A percentile compares a stretch with the other conserved stretches of the same genome.
Evolutionary conservation across 2,113 vertebrate species (phyloP).

Genomic region (Ramphastos sulfuratus): DNA sequence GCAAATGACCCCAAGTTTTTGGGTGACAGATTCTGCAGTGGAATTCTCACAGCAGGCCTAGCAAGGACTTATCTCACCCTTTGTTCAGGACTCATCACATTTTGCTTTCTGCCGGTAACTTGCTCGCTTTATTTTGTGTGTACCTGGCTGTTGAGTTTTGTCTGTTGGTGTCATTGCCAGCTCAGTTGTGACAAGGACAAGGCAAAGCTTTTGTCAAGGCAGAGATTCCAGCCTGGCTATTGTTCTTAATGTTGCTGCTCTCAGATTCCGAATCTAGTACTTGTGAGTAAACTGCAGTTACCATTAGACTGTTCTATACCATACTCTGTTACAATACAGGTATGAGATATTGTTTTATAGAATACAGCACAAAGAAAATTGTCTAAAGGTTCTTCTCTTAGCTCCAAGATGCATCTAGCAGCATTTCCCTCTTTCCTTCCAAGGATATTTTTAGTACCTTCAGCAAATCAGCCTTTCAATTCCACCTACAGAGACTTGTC

Average conservation of each 20-base stretch:
- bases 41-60: not conserved
- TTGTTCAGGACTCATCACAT: not conserved
- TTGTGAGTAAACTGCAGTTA: not conserved
- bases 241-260: not conserved
- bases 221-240: not conserved
- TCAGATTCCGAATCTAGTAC: not conserved
- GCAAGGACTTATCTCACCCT: not conserved
- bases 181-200: not conserved
- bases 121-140: not conserved
- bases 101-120: not conserved
- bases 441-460: not conserved
- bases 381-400: not conserved
- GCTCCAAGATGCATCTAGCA: not conserved
- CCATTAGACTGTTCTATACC: not conserved
- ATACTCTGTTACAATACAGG: not conserved
- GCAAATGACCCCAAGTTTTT: not conserved
- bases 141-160: not conserved
- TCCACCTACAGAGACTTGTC: slow-evolving; percentile 22
- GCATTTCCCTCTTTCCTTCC: not conserved
- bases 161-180: too few relatives aligned
- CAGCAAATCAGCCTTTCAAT: slow-evolving; percentile 17
- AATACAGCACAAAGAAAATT: not conserved
- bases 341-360: not conserved
- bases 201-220: not conserved
- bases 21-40: not conserved